Percentiles rank a stretch among this genome's conserved stretches.
phyloP scores from a whole-genome alignment of 2,888 invertebrate species.

The Eilema sororculum region DNA sequence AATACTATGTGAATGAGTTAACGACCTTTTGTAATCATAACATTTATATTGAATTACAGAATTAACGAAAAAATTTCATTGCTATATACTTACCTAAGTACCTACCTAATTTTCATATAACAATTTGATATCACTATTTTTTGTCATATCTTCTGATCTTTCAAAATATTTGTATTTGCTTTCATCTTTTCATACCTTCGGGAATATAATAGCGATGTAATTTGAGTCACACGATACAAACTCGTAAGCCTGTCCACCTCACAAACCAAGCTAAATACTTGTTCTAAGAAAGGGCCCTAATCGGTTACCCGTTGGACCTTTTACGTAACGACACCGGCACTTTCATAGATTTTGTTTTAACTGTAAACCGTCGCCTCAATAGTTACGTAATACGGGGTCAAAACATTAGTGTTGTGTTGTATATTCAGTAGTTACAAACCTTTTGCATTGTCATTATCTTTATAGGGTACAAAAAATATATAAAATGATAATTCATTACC shows the following conservation, averaged over 20 bases:
- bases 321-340: background rate
- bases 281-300: slow-evolving; percentile 1
- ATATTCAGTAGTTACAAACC: background rate
- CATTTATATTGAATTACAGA: no score
- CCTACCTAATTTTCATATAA: no score
- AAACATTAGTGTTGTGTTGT: background rate
- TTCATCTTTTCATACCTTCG: no score
- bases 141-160: no score
- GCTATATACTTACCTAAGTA: no score
- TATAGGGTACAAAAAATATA: background rate
- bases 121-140: no score
- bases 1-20: no score
- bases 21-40: no score
- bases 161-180: no score
- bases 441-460: background rate
- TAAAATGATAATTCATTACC: background rate
- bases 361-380: background rate
- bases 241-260: background rate
- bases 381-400: background rate
- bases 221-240: background rate
- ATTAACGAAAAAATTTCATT: no score
- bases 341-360: slow-evolving; percentile 4
- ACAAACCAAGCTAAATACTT: background rate
- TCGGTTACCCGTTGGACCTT: background rate
- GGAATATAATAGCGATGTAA: background rate